Conservation (phyloP, 2,113 vertebrate species). For the Lepus timidus region DNA sequence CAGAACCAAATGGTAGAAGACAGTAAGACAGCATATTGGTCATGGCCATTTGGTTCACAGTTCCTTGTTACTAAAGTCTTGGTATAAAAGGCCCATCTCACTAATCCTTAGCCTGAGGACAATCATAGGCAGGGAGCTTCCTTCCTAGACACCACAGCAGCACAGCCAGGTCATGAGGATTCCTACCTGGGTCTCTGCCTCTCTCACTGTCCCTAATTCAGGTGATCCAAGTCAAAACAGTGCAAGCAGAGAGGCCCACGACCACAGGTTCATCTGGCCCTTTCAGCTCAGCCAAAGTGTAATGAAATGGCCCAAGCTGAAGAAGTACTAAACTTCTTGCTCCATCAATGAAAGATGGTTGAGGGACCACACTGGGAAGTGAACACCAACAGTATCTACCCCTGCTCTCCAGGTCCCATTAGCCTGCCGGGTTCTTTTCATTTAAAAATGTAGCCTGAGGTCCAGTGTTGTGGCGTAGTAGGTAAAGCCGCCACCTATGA, state of each 20-base stretch:
- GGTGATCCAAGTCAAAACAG: not conserved
- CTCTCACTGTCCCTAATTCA: not conserved
- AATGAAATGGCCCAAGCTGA: not conserved
- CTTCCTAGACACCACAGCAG: constrained; percentile 18
- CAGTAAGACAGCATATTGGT: not conserved
- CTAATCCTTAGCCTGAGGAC: not conserved
- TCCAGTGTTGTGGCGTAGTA: too few relatives aligned
- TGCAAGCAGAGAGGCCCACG: not conserved
- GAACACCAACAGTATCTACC: not conserved
- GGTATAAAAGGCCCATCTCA: not conserved
- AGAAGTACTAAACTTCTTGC: not conserved
- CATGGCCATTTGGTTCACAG: not conserved
- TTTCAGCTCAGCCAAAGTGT: not conserved
- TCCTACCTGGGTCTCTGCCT: not conserved
- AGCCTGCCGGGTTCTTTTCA: not conserved
- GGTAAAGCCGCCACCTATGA: too few relatives aligned
- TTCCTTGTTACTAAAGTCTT: not conserved
- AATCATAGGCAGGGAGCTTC: not conserved
- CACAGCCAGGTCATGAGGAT: not conserved
- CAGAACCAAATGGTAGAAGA: not conserved
- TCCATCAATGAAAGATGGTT: not conserved
- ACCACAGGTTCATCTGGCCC: not conserved
- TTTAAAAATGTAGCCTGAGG: not conserved
- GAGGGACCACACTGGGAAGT: not conserved
- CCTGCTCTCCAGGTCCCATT: not conserved